Evolutionary conservation across 2,113 vertebrate genomes (phyloP).

Genomic region (Tachycineta bicolor): DNA sequence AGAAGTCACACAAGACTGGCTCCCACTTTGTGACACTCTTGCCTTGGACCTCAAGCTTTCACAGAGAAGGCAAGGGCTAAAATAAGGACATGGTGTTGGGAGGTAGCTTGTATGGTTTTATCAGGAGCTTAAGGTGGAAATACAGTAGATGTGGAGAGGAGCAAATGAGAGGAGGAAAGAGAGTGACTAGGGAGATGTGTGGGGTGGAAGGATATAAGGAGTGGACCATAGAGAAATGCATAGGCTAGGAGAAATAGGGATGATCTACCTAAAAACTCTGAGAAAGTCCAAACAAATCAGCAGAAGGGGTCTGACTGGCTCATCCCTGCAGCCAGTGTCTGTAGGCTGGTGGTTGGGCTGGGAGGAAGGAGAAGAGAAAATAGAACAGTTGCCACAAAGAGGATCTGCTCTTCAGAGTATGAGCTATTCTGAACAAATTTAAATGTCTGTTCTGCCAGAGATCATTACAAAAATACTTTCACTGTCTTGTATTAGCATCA

Average conservation of each 20-base stretch:
- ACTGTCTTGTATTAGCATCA: neutral
- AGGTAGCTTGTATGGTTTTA: neutral
- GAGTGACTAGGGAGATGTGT: neutral
- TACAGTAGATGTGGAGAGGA: neutral
- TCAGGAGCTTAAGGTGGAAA: neutral
- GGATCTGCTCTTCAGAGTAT: neutral
- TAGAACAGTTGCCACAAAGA: neutral
- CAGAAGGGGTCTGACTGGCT: neutral
- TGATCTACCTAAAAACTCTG: neutral
- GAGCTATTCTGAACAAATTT: neutral
- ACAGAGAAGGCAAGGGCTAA: neutral
- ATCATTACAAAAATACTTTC: neutral
- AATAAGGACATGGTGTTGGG: rapidly evolving
- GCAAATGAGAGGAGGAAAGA: neutral
- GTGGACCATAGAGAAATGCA: neutral
- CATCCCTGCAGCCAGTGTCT: neutral
- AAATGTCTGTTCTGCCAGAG: neutral
- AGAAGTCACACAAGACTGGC: neutral
- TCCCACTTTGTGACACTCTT: neutral
- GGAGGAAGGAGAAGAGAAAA: neutral
- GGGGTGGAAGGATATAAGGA: neutral
- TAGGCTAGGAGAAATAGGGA: neutral
- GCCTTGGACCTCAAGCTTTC: neutral
- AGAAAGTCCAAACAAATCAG: neutral
- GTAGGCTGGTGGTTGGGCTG: neutral